These are phyloP conservation scores for Mesoclemmys tuberculata DNA, from an alignment of 2,113 vertebrate genomes.

Conservation along the genomic window DNA sequence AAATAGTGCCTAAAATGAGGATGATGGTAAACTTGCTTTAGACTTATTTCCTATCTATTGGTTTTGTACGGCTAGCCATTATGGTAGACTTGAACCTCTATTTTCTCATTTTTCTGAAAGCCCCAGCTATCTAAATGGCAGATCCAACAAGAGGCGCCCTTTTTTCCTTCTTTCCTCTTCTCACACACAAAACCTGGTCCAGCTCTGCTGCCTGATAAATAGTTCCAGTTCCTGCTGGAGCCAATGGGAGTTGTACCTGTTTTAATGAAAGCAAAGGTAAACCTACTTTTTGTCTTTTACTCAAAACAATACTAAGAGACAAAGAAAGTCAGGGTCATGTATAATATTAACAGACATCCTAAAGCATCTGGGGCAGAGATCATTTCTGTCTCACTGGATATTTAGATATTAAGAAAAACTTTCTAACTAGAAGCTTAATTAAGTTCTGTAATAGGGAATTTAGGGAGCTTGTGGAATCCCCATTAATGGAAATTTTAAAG, in stretches of 20 bases:
- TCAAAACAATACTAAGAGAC: not conserved
- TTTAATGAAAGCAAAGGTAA: not conserved
- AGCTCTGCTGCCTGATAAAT: not conserved
- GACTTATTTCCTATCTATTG: not conserved
- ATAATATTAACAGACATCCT: not conserved
- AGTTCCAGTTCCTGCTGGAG: not conserved
- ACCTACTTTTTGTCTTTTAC: too few species aligned
- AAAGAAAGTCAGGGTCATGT: not conserved
- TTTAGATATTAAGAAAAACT: too few species aligned
- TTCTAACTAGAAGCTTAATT: too few species aligned
- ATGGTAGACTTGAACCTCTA: not conserved
- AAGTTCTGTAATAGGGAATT: too few species aligned
- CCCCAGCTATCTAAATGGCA: not conserved
- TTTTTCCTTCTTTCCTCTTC: not conserved
- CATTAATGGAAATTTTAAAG: too few species aligned
- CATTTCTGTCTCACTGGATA: not conserved
- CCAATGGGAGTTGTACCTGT: not conserved
- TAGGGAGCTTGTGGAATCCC: too few species aligned
- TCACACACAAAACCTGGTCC: not conserved
- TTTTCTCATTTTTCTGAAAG: not conserved
- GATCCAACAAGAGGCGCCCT: not conserved
- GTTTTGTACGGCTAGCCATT: not conserved
- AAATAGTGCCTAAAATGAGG: accelerated
- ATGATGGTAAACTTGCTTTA: accelerated
- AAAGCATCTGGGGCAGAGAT: not conserved